Evolutionary conservation across 2,888 invertebrate genomes (phyloP).

Genomic region (Plusia festucae): DNA sequence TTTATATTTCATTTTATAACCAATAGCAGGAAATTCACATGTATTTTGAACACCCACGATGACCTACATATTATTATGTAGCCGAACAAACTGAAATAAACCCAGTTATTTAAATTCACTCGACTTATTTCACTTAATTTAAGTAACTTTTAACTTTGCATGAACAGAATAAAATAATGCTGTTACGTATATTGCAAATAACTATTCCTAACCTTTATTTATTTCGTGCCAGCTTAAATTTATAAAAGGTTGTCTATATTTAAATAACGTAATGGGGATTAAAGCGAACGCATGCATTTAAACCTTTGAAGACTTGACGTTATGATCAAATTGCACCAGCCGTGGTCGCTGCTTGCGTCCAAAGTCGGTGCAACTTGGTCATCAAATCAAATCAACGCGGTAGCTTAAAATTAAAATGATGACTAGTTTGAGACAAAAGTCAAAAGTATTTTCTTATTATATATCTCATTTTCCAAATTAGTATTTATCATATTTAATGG

Average conservation of each 20-base stretch:
- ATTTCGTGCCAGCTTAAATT: no score
- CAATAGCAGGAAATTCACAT: not conserved
- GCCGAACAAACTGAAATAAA: not conserved
- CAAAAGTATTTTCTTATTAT: not conserved
- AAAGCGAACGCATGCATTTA: no score
- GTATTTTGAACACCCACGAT: not conserved
- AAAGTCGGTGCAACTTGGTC: no score
- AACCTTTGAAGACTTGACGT: no score
- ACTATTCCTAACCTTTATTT: not conserved
- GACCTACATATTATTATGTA: not conserved
- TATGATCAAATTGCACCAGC: no score
- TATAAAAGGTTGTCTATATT: no score
- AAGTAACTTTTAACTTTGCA: not conserved
- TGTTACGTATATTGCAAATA: not conserved
- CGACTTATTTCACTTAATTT: not conserved
- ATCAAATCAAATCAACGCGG: no score
- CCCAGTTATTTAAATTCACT: not conserved
- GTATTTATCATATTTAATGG: no score
- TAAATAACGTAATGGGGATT: no score
- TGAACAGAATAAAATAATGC: not conserved
- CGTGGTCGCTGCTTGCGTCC: no score
- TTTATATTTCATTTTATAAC: slow-evolving; percentile 1
- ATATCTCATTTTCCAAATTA: not conserved
- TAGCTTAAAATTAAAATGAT: no score
- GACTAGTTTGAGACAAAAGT: not conserved